Conservation (phyloP, 1,140 invertebrate species). For the Lepidurus apus region DNA sequence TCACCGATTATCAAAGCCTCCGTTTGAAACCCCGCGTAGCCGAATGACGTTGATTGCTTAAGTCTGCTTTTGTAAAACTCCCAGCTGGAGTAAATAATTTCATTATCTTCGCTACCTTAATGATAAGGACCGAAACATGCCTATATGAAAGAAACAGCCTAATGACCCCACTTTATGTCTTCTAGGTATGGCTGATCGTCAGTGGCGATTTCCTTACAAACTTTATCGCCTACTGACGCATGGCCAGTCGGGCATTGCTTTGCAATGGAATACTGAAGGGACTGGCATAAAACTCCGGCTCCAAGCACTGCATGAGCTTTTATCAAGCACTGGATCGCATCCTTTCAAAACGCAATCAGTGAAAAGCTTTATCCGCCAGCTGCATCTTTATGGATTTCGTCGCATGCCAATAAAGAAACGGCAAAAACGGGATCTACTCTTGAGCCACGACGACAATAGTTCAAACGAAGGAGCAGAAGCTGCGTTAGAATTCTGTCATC, state of each 20-base stretch:
- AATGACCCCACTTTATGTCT: neutral
- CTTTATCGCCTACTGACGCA: neutral
- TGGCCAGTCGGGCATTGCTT: neutral
- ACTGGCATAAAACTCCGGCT: neutral
- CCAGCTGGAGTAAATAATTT: no score
- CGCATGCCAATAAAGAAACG: neutral
- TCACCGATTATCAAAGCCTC: no score
- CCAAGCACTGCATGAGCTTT: neutral
- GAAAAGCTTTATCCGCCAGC: neutral
- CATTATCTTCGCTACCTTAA: no score
- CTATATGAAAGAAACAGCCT: no score
- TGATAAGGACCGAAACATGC: no score
- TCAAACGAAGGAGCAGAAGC: neutral
- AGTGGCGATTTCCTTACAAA: neutral
- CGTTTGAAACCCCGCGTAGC: no score
- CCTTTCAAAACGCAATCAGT: neutral
- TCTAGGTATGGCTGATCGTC: neutral
- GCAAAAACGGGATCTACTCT: neutral
- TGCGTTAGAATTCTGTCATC: neutral
- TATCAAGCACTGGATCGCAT: neutral
- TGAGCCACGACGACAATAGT: neutral
- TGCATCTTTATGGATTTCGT: constrained; percentile 6
- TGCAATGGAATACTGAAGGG: neutral
- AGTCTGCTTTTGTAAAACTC: no score
- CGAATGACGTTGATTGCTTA: no score